A percentile compares a stretch with the other conserved stretches of the same genome.
Evolutionary conservation across 2,888 invertebrate genomes (phyloP).

Genomic region (Congeria kusceri): DNA sequence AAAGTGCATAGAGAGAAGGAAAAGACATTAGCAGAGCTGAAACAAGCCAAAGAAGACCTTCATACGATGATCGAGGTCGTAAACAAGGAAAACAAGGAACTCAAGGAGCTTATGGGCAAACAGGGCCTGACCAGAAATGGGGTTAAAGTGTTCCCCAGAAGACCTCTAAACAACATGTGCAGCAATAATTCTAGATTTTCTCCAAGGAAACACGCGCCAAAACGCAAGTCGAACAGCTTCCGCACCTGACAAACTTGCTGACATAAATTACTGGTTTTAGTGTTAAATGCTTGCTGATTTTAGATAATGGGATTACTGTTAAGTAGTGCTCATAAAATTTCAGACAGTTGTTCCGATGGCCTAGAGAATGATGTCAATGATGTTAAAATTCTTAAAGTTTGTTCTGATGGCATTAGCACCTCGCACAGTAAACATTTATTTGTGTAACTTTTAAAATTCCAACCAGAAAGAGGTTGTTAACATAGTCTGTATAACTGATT

Average conservation of each 20-base stretch:
- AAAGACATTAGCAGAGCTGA: conserved; percentile 45
- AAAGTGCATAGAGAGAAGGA: conserved; percentile 55
- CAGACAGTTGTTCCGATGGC: no score
- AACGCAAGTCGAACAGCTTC: conserved; percentile 29
- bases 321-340: no score
- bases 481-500: no score
- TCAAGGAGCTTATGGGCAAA: conserved; percentile 21
- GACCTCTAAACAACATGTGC: neutral
- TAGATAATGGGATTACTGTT: no score
- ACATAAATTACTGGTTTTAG: no score
- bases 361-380: no score
- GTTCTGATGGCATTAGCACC: no score
- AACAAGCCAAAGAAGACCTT: conserved; percentile 42
- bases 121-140: conserved; percentile 5
- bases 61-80: conserved; percentile 32
- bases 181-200: conserved; percentile 8
- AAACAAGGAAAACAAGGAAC: conserved; percentile 38
- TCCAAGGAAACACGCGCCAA: conserved; percentile 15
- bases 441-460: no score
- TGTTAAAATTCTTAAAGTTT: no score
- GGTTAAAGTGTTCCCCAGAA: neutral
- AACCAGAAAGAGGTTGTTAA: no score
- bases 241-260: conserved; percentile 1
- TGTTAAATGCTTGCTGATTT: no score
- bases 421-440: no score